Base-by-base conservation (phyloP, 2,113 vertebrate species). In the Brienomyrus brachyistius region DNA sequence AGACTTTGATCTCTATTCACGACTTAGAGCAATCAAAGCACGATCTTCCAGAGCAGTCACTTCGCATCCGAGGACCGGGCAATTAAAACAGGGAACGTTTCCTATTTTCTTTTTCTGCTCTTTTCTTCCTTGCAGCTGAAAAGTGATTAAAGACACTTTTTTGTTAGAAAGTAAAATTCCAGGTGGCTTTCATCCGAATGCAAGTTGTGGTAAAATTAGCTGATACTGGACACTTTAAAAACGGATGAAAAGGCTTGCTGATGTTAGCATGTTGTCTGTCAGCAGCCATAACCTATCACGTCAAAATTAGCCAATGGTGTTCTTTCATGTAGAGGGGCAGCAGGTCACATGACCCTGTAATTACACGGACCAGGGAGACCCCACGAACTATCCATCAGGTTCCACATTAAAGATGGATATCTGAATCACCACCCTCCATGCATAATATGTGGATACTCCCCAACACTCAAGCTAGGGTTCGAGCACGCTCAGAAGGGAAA, bases 1-100 rank as follows among this genome's bases (percentile, higher is more conserved):
- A 56, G 85, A 27, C 85, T 87, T 87, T 87, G 85, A 87, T 87
- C 50, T 87, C 85, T 87, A 54, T 87, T 87, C 85, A 56, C 31
- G 31, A 87, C 50, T 56, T 54, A 87, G 56, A 54, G 45, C 50
- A 87, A 87, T 87, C 50, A 52, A 54, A 54, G 85, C 50, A 54
- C 19, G 47, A 87, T 54, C 85, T 54, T 23, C 35, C 48, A 48
- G 15, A 54, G 85, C 85, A 52, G 15, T 87, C 51, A 56, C 51
- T 87, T 7, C 50, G 19, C 85, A 87, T 54, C 27, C 27, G 13
- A 87, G 19, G 48, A 35, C 50, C n/a, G n/a, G 27, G 51, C 85
- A 87, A 87, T 87, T 87, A 87, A 87, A 86, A 87, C 50, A 10
- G 85, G 31, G 50, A 87, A 87, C 50, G 21, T 52, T 86, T 19